Base-by-base conservation (phyloP, 2,113 vertebrate genomes). In the Tonatia bakeri region DNA sequence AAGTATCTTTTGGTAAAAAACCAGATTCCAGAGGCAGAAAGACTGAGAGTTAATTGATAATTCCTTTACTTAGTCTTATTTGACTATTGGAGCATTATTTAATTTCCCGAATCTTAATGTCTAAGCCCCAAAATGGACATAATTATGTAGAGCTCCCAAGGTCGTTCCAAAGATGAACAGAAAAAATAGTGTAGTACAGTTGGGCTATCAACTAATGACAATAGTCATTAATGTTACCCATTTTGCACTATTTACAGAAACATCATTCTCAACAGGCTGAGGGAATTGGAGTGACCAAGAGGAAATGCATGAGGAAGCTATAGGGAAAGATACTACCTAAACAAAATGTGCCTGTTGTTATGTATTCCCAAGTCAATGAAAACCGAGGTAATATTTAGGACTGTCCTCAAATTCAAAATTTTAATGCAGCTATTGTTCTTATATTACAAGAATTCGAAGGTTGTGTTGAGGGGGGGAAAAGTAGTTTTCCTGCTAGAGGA, bases 161-260 rank as follows among this genome's bases (percentile, higher is more conserved):
- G 0, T 13, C 50, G 26, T 65, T 83, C 22, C 4, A 52, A 85
- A 81, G 31, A 65, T 65, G 33, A 36, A 75, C 6, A 38, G 31
- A 6, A 43, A 50, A 65, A 38, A 0, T 65, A n/a, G 3, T 40
- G 0, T 10, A 33, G n/a, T 7, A 4, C 0, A 4, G 26, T 1
- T 5, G 16, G 16, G 7, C 7, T 50, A 13, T 82, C 5, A 7
- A 14, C 83, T 67, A 31, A 54, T 38, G 52, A 5, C 33, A 84
- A 1, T 22, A 28, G 2, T 43, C 20, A 19, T 59, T 67, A 56
- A 50, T 7, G 1, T 47, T 47, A 47, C 59, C 64, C 1, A 52
- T 77, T 93, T 84, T 87, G 28, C 24, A 73, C 19, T 28, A 64
- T 50, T 31, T n/a, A 77, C 10, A n/a, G 8, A 16, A 52, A 65